Percentiles rank a stretch among this genome's conserved stretches.
These are phyloP conservation scores for Megaleporinus macrocephalus DNA, from an alignment of 2,113 vertebrate genomes.

Conservation along the genomic window DNA sequence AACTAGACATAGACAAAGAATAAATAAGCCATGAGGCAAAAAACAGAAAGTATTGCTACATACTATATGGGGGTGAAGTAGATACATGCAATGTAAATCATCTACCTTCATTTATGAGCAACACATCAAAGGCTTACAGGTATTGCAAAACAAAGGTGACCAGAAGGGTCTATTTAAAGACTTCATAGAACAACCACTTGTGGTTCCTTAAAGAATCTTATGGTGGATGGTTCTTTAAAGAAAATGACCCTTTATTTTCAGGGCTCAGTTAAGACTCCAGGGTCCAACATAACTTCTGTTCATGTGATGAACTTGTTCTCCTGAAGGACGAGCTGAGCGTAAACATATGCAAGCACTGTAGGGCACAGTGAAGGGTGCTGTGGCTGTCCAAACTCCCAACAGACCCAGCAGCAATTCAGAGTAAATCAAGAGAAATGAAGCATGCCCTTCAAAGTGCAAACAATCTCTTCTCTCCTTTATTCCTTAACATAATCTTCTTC, in stretches of 20 bases:
- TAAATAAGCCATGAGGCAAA: constrained; percentile 17
- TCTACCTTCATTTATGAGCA: not conserved
- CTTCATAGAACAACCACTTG: no score
- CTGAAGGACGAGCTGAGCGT: constrained; percentile 15
- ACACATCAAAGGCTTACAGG: no score
- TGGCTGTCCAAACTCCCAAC: constrained; percentile 9
- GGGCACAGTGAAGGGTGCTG: constrained; percentile 25
- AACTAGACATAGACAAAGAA: constrained; percentile 18
- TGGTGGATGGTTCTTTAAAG: no score
- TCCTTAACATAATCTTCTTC: constrained; percentile 42
- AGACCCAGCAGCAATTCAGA: constrained; percentile 24
- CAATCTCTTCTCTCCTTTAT: constrained; percentile 30
- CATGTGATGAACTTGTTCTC: not conserved
- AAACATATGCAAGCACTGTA: constrained; percentile 22
- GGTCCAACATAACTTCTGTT: constrained; percentile 11
- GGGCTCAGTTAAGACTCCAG: not conserved
- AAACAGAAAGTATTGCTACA: not conserved
- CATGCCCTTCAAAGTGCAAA: constrained; percentile 44
- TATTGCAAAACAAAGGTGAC: not conserved
- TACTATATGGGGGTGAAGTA: not conserved
- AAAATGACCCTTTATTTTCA: not conserved
- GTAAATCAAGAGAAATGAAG: constrained; percentile 46
- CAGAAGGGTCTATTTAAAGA: no score
- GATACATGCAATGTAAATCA: not conserved
- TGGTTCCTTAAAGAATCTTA: no score